These are phyloP conservation scores for Drosophila parvula DNA, from an alignment of 1,140 invertebrate genomes.

Conservation along the genomic window DNA sequence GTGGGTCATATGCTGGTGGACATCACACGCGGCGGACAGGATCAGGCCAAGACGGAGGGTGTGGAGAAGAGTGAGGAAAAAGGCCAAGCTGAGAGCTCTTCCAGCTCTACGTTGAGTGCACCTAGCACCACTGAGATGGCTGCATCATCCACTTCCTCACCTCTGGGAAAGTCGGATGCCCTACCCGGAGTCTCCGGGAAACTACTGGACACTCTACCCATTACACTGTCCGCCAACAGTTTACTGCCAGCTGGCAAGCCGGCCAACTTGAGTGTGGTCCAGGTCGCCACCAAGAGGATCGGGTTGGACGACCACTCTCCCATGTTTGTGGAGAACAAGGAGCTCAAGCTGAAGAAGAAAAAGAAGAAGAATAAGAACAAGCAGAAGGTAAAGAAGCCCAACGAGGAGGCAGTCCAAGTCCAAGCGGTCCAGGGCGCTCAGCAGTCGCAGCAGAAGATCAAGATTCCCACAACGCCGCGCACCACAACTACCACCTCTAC, in stretches of 20 bases:
- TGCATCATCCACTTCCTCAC: not conserved
- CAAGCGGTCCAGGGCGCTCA: constrained; percentile 23
- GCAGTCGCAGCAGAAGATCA: constrained; percentile 68
- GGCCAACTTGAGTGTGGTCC: constrained; percentile 63
- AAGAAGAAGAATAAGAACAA: constrained; percentile 80
- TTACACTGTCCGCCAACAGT: constrained; percentile 68
- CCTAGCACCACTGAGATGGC: constrained; percentile 20
- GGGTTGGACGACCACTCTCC: constrained; percentile 72
- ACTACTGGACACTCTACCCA: constrained; percentile 47
- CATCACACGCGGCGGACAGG: constrained; percentile 87
- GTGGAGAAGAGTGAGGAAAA: constrained; percentile 52
- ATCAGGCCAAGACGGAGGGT: constrained; percentile 70
- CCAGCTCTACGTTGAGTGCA: not conserved
- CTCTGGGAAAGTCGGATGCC: constrained; percentile 28
- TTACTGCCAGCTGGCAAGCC: constrained; percentile 70
- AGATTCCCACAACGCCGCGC: constrained; percentile 70
- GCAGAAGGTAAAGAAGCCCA: constrained; percentile 84
- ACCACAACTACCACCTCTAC: constrained; percentile 49
- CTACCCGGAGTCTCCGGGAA: constrained; percentile 65
- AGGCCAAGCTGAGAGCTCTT: not conserved
- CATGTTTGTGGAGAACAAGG: constrained; percentile 82
- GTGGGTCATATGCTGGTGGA: constrained; percentile 93
- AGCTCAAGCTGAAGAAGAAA: constrained; percentile 78
- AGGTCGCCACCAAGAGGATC: constrained; percentile 69
- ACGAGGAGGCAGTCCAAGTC: constrained; percentile 37